Percentiles rank a stretch among this genome's conserved stretches.
phyloP scores from a whole-genome alignment of 2,797 vertebrate genomes.

The Betta splendens region DNA sequence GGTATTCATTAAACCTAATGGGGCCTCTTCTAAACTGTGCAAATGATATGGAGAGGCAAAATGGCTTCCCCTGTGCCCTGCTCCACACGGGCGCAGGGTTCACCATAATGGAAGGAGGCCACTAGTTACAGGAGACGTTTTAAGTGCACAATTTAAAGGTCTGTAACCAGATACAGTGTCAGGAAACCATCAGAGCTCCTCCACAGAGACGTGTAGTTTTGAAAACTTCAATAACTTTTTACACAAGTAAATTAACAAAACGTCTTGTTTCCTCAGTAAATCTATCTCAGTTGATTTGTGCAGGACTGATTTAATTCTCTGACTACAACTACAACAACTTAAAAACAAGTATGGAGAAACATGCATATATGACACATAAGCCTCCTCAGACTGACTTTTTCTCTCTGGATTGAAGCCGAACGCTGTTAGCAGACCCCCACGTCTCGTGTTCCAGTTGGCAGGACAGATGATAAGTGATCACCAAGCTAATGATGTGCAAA shows the following conservation, averaged over 20 bases:
- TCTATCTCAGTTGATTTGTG: conserved; percentile 18
- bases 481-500: conserved; percentile 70
- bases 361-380: conserved; percentile 9
- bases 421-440: conserved; percentile 19
- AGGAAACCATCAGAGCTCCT: conserved; percentile 46
- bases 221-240: conserved; percentile 16
- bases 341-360: neutral
- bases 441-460: conserved; percentile 56
- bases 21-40: conserved; percentile 59
- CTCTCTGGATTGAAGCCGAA: conserved; percentile 3
- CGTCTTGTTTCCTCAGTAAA: conserved; percentile 13
- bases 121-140: conserved; percentile 74
- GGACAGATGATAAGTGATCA: conserved; percentile 57
- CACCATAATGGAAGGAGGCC: conserved; percentile 63
- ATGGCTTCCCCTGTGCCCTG: conserved; percentile 60
- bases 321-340: no score
- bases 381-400: conserved; percentile 7
- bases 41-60: conserved; percentile 55
- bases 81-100: conserved; percentile 51
- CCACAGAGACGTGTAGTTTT: conserved; percentile 25
- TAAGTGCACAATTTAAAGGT: conserved; percentile 74
- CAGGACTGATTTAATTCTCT: conserved; percentile 5
- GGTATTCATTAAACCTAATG: conserved; percentile 77
- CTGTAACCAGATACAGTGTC: conserved; percentile 66
- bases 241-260: conserved; percentile 25